Base-by-base conservation (phyloP, 92 coral and sea anemone species). In the Umimayanthus chanpuru region DNA sequence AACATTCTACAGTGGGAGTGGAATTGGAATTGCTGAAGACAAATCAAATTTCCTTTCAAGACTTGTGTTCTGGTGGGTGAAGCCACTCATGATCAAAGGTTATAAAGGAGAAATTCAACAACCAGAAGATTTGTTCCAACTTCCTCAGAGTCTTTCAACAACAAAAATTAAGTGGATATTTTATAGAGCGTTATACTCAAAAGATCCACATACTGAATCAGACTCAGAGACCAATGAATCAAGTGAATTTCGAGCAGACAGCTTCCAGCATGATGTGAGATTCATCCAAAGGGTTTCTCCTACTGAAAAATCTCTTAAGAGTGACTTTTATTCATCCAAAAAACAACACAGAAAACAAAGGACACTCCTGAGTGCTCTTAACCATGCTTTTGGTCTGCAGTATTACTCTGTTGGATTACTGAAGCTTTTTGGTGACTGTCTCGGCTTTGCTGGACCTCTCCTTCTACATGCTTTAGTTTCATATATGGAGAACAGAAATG, bases 361-460 rank as follows among this genome's bases (percentile, higher is more conserved):
- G 75, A 82, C 94, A 20, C 93, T 97, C 53, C 80, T 97, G 43
- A 91, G 93, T 56, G 98, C 97, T 41, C 92, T 97, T 41, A 97
- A 95, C 77, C 94, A 94, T 88, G 90, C 96, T 53, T 97, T 97
- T 95, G 99, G 99, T 78, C 32, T 91, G 74, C 96, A 94, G 81
- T 97, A 97, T 93, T 97, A 95, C 88, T 91, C 93, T 77, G 68
- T 97, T 76, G 98, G 99, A 53, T 77, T 97, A 18, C 80, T 97
- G 78, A 97, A 95, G 83, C 91, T 97, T 55, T 76, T 93, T 53
- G 98, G 94, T 79, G 99, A 97, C 86, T 92, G 92, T 32, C 95
- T 97, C 47, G 94, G 99, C 25, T 97, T 97, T 90, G 97, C 98
- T 92, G 99, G 99, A 1, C 99, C 99, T 0, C 92, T 97, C 38